Evolutionary conservation across 1,140 invertebrate genomes (phyloP), one percentile per base, ranked within the genome.

Genomic region (Dermatophagoides farinae): DNA sequence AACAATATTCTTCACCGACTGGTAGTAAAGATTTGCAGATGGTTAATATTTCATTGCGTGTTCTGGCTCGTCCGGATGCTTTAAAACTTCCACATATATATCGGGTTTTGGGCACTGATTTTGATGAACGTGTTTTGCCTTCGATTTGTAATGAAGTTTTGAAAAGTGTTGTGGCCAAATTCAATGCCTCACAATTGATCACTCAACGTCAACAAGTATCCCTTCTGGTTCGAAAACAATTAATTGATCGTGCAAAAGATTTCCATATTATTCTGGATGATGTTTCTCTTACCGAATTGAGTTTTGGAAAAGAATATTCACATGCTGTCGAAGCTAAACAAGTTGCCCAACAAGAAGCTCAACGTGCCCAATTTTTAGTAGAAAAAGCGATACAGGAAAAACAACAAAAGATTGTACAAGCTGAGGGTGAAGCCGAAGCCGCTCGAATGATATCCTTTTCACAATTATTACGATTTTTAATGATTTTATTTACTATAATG

Each of bases 11-110:
- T 8, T 90, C 93, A 6, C 77, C 97, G 23, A 99, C 96, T 65
- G 96, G 95, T 68, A 96, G 88, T 71, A 98, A 97, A 83, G 96
- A 99, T 85, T 78, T 99, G 61, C 96, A 99, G 73, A 99, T 96
- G 78, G 93, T 99, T 1, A 97, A 95, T 74, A 97, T 99, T 67
- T 98, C 96, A 50, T 77, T 99, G n/a, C 84, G 96, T 79, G 93
- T 99, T 71, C 74, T 99, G 61, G 97, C 96, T 75, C 77, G 95
- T 72, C 96, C 96, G 22, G 75, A 88, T 41, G 84, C 90, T 18
- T 83, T 86, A 61, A 78, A 85, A 64, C 74, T 99, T 49, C 80
- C 80, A 12, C 86, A 82, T 71, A 97, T 99, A 66, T 99, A 91
- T 71, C 88, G 86, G 16, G 95, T 93, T 67, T 77, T 99, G 47